Base-by-base conservation (phyloP, 2,797 vertebrate species). In the Perodicticus potto region DNA sequence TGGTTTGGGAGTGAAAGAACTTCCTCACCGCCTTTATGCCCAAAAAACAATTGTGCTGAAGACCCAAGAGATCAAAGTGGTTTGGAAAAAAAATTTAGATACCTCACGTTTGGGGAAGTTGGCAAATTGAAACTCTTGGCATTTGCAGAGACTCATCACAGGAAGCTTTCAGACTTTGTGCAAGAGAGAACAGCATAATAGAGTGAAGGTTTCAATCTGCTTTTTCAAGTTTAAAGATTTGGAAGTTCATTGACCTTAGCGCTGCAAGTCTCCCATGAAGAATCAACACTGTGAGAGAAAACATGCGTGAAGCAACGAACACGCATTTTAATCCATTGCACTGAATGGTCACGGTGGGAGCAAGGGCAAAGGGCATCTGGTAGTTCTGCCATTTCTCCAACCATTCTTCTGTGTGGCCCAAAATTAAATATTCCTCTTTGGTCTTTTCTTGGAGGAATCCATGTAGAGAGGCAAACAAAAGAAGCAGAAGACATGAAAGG, bases 1-100 rank as follows among this genome's bases (percentile, higher is more conserved):
- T 96, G 49, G 49, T 85, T 89, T 93, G 49, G 32, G 16, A 97
- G 65, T 59, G 63, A 93, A 94, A 84, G 27, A 59, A 93, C 89
- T 93, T 83, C 94, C 67, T 97, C 73, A 63, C 29, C 88, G 65
- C 40, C 34, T 95, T 95, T 69, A 49, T 77, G 34, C 63, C 37
- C 87, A 45, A n/a, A 91, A 96, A 92, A 93, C 57, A 73, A 96
- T 73, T 77, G 4, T 67, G 34, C 20, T 59, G 17, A 90, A 82
- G 34, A 88, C 43, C 45, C 85, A 63, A 63, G 59, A 92, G 72
- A 87, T 81, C 57, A 72, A 32, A 91, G 27, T 81, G 70, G 5
- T 23, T 91, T 85, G 45, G 49, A 53, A 61, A n/a, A 78, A 88
- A 92, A 93, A n/a, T 3, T 80, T 76, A 96, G n/a, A 32, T n/a